These are phyloP conservation scores for Lamprologus lemairii DNA, from an alignment of 2,113 vertebrate species.

Conservation along the genomic window DNA sequence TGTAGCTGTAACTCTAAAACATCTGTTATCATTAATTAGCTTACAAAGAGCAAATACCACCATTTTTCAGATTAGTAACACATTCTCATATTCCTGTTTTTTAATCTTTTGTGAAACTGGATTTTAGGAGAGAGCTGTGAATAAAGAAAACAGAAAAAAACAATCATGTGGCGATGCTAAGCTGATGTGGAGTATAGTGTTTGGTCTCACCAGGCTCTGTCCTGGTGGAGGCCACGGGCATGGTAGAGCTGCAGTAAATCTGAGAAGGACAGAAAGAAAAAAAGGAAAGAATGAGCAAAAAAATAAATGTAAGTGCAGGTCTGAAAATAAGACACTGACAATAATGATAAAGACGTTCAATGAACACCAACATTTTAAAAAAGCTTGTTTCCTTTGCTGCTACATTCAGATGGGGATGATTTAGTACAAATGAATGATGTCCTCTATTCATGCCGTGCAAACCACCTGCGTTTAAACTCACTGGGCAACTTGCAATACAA, in stretches of 20 bases:
- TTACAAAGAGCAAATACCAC: neutral
- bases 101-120: neutral
- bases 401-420: neutral
- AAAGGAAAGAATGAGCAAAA: neutral
- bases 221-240: conserved; percentile 70
- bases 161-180: neutral
- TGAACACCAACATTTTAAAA: neutral
- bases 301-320: neutral
- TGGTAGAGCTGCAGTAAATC: conserved; percentile 42
- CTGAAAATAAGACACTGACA: neutral
- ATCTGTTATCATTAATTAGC: neutral
- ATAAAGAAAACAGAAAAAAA: neutral
- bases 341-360: neutral
- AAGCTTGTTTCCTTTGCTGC: neutral
- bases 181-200: neutral
- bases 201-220: conserved; percentile 66
- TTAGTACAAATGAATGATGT: neutral
- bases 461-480: neutral
- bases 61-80: neutral
- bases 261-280: neutral
- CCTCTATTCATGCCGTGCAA: neutral
- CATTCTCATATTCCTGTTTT: neutral
- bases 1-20: neutral
- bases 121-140: neutral
- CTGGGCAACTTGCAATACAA: neutral